These are phyloP conservation scores for Herpailurus yagouaroundi DNA, from an alignment of 2,113 vertebrate genomes.

Conservation along the genomic window DNA sequence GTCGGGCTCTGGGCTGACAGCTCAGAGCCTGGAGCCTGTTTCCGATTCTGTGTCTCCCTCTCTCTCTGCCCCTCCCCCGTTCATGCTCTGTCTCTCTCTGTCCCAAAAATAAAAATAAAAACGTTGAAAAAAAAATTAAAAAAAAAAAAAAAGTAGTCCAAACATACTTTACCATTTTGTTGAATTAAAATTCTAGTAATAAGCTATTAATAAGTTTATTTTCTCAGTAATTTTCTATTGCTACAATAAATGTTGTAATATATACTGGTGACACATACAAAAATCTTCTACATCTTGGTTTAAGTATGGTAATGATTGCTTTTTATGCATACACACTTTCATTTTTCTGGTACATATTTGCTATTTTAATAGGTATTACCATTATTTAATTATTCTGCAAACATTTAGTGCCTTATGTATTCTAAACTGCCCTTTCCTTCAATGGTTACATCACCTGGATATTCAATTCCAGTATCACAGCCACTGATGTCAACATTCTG, in stretches of 20 bases:
- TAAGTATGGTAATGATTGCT: neutral
- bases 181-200: neutral
- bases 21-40: no score
- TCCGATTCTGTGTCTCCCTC: no score
- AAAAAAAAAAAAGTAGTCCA: no score
- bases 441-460: neutral
- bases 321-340: neutral
- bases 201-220: neutral
- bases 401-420: neutral
- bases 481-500: neutral
- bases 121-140: no score
- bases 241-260: neutral
- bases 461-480: slow-evolving; percentile 17
- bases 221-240: neutral
- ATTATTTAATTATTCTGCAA: neutral
- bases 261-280: neutral
- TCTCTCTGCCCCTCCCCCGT: no score
- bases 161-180: neutral
- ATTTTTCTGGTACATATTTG: neutral
- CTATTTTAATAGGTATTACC: neutral
- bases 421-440: neutral
- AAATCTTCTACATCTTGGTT: neutral
- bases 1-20: no score
- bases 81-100: no score
- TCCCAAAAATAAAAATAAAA: no score